Percentiles rank a stretch among this genome's conserved stretches.
Evolutionary conservation across 2,888 invertebrate species (phyloP).

Genomic region (Aphidoletes aphidimyza): DNA sequence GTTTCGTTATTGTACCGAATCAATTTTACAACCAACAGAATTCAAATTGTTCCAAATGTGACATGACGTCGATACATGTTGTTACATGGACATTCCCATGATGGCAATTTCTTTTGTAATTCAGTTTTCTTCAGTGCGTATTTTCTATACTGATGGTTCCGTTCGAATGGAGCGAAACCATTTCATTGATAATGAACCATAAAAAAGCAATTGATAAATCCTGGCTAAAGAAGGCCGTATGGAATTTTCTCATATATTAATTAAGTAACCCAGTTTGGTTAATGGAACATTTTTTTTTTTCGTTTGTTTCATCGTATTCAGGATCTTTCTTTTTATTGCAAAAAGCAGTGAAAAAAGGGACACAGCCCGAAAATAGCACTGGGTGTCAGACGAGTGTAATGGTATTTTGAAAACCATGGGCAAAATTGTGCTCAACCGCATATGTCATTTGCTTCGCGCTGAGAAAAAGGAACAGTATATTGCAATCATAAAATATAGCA

Average conservation of each 20-base stretch:
- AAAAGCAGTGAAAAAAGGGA: background rate
- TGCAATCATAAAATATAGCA: too few relatives aligned
- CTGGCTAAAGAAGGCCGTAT: background rate
- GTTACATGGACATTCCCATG: too few relatives aligned
- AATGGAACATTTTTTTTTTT: background rate
- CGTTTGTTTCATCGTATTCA: too few relatives aligned
- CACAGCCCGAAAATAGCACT: too few relatives aligned
- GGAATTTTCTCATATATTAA: background rate
- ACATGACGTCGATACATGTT: background rate
- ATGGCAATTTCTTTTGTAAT: background rate
- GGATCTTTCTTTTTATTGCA: background rate
- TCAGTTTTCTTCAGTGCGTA: background rate
- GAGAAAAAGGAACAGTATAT: too few relatives aligned
- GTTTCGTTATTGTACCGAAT: background rate
- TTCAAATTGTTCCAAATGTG: slow-evolving; percentile 5
- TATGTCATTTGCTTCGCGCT: too few relatives aligned
- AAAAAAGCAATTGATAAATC: background rate
- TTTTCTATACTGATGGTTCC: too few relatives aligned
- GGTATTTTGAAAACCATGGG: too few relatives aligned
- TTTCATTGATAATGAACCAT: background rate
- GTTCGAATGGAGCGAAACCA: background rate
- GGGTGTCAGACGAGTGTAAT: too few relatives aligned
- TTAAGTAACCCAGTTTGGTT: background rate
- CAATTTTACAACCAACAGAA: background rate
- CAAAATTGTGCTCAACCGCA: too few relatives aligned